Percentiles rank a stretch among this genome's conserved stretches.
These are phyloP conservation scores for Erebia aethiops DNA, from an alignment of 2,888 invertebrate species.

Conservation along the genomic window DNA sequence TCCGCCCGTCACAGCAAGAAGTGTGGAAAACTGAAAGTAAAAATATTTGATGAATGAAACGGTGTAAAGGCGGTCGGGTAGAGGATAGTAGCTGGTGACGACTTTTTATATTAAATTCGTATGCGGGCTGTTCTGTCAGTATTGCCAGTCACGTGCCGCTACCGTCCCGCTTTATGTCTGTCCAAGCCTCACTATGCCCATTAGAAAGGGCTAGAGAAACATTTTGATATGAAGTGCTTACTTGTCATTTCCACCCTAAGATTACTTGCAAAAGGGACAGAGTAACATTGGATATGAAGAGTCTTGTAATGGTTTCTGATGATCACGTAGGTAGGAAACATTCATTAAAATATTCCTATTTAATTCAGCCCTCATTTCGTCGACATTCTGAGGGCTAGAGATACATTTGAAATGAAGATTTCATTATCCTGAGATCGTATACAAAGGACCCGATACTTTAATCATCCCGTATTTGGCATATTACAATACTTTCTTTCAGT, in stretches of 20 bases:
- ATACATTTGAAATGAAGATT: background rate
- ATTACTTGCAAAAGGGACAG: background rate
- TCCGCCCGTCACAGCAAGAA: too few relatives aligned
- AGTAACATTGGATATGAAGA: background rate
- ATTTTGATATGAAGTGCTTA: conserved; percentile 3
- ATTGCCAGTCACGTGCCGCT: too few relatives aligned
- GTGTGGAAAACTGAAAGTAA: too few relatives aligned
- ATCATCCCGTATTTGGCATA: background rate
- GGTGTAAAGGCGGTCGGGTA: too few relatives aligned
- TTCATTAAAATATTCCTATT: too few relatives aligned
- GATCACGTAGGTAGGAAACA: too few relatives aligned
- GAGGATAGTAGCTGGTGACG: too few relatives aligned
- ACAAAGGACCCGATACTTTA: background rate
- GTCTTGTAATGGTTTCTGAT: background rate
- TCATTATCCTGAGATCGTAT: background rate
- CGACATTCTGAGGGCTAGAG: background rate
- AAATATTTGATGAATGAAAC: too few relatives aligned
- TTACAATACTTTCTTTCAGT: background rate
- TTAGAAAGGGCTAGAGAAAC: background rate
- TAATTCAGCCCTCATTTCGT: background rate
- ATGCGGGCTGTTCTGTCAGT: too few relatives aligned
- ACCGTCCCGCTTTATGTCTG: too few relatives aligned
- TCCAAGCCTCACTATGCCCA: background rate
- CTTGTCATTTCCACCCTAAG: background rate
- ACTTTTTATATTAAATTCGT: too few relatives aligned